These are phyloP conservation scores for Nyctibius bracteatus DNA, from an alignment of 2,113 vertebrate species.

Conservation along the genomic window DNA sequence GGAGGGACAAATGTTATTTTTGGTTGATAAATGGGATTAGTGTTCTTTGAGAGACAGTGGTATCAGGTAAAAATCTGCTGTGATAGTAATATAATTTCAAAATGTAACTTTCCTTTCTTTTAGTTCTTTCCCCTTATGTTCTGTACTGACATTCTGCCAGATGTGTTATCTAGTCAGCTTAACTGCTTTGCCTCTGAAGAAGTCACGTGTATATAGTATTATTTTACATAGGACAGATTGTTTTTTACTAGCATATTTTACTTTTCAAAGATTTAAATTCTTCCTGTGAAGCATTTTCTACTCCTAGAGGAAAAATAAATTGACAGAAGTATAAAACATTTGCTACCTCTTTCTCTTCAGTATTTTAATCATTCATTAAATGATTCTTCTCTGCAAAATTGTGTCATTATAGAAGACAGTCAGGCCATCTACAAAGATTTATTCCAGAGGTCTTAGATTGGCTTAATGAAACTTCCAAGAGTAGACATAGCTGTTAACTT, in stretches of 20 bases:
- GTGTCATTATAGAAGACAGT: neutral
- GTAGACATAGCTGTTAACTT: neutral
- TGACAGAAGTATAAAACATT: neutral
- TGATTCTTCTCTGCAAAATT: neutral
- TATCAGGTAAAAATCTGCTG: neutral
- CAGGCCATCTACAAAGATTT: neutral
- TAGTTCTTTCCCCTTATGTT: neutral
- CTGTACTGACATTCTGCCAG: neutral
- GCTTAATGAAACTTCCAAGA: neutral
- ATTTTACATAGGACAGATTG: neutral
- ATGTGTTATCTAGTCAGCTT: neutral
- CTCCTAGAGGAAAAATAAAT: neutral
- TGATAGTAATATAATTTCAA: neutral
- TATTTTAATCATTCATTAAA: neutral
- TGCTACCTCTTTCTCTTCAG: neutral
- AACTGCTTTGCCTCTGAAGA: neutral
- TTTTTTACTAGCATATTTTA: neutral
- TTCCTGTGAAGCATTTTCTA: neutral
- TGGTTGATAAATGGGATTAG: neutral
- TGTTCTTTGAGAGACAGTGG: neutral
- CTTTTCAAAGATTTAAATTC: neutral
- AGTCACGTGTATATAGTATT: neutral
- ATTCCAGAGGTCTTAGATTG: neutral
- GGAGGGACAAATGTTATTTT: neutral
- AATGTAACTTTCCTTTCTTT: neutral